Base-by-base conservation (phyloP, 35 echinoderm and acorn worm genomes). In the Ophiothrix spiculata region DNA sequence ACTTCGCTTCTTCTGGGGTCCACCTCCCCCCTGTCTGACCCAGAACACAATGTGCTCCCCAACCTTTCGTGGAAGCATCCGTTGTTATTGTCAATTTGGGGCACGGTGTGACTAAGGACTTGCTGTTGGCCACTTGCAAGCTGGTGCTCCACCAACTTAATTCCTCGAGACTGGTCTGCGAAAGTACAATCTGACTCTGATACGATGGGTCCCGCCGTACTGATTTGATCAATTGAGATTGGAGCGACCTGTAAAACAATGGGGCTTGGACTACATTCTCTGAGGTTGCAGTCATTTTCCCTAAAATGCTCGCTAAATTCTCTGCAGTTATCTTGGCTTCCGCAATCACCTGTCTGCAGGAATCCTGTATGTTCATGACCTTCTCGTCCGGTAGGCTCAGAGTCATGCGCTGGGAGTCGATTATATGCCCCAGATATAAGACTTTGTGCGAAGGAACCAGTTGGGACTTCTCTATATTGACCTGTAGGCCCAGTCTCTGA, bases 21-120 rank as follows among this genome's bases (percentile, higher is more conserved):
- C 93, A 94, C n/a, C 85, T 88, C 40, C 91, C 91, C 42, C 81
- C 73, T 34, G 49, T 83, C 25, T 75, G 79, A 32, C 36, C 49
- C 10, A 41, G 35, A 16, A 80, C 91, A 79, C 85, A 35, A 23
- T 64, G 64, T 33, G 86, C 81, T 19, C 80, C 90, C 84, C 84
- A 87, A 45, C 86, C 79, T 77, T 77, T 31, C 35, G 35, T 74
- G 39, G 86, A 88, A 83, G 85, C 91, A 83, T 88, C 91, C 31
- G 35, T 80, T 29, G 38, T 36, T 3, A 80, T 80, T 36, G 36
- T 80, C 4, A 79, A 0, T 25, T 79, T 39, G 37, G 33, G 77
- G 40, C 15, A 23, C 42, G 77, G 77, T 36, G 38, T 37, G 36
- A 80, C 36, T 17, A 80, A 39, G 17, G 77, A 39, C 31, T 80